Percentiles rank a stretch among this genome's conserved stretches.
phyloP scores from a whole-genome alignment of 2,888 invertebrate genomes.

The Synergus itoensis region DNA sequence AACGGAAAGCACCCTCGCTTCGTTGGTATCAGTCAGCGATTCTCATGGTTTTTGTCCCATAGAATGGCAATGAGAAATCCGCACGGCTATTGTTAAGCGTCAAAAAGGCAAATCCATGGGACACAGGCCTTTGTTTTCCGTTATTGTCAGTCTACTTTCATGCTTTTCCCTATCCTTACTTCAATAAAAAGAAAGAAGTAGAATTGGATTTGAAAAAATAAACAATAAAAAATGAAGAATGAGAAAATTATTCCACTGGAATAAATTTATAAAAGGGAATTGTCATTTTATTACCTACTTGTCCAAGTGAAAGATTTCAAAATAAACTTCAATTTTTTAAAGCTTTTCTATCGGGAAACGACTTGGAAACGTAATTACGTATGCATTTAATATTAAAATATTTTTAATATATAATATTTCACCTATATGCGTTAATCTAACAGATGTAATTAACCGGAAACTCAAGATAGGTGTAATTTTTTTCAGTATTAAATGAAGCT shows the following conservation, averaged over 20 bases:
- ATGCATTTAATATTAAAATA: no score
- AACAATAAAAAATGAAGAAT: slow-evolving; percentile 24
- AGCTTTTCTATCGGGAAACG: neutral
- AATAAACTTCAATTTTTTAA: neutral
- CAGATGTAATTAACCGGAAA: neutral
- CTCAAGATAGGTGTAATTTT: neutral
- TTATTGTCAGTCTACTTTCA: neutral
- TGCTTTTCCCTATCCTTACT: neutral
- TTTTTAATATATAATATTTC: neutral
- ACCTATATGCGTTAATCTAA: neutral
- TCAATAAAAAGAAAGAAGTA: slow-evolving; percentile 7
- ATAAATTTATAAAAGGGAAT: neutral
- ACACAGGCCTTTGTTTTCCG: slow-evolving; percentile 17
- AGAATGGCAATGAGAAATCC: slow-evolving; percentile 14
- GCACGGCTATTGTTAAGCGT: slow-evolving; percentile 26
- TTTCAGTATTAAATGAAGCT: neutral
- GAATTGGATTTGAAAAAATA: slow-evolving; percentile 22
- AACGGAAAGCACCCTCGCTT: slow-evolving; percentile 54
- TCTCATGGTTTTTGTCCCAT: slow-evolving; percentile 11
- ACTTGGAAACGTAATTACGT: no score
- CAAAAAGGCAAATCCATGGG: slow-evolving; percentile 29
- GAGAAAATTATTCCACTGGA: slow-evolving; percentile 3
- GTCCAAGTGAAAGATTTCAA: neutral
- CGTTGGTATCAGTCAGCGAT: slow-evolving; percentile 18
- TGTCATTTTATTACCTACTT: neutral